These are phyloP conservation scores for Forbesichthys agassizii DNA, from an alignment of 2,113 vertebrate species.

Conservation along the genomic window DNA sequence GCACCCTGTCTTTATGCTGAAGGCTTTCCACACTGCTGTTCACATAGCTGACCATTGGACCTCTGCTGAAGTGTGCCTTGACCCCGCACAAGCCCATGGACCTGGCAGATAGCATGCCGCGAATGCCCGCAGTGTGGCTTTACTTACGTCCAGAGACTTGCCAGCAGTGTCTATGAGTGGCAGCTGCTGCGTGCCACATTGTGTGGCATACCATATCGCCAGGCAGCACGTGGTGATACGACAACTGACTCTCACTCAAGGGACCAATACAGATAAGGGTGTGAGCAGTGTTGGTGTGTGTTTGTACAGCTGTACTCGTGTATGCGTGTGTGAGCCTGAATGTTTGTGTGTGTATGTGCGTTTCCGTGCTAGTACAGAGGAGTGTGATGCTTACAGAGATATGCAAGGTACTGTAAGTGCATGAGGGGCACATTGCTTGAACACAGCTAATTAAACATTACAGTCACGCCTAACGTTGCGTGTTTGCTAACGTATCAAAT, in stretches of 20 bases:
- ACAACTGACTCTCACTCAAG: conserved; percentile 51
- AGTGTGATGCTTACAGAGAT: conserved; percentile 37
- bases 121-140: conserved; percentile 32
- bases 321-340: conserved; percentile 28
- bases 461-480: conserved; percentile 23
- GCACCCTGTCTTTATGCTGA: conserved; percentile 27
- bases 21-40: conserved; percentile 52
- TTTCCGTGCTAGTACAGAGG: conserved; percentile 35
- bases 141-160: too few species aligned
- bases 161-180: conserved; percentile 9
- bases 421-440: conserved; percentile 31
- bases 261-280: conserved; percentile 56
- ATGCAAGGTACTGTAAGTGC: conserved; percentile 34
- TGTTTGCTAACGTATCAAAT: conserved; percentile 25
- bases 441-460: conserved; percentile 29
- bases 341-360: background rate
- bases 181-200: conserved; percentile 63
- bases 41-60: conserved; percentile 42
- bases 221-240: conserved; percentile 32
- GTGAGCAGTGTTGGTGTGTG: conserved; percentile 50
- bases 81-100: conserved; percentile 59
- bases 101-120: conserved; percentile 36
- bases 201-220: conserved; percentile 55
- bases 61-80: conserved; percentile 39
- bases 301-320: background rate